Conservation (phyloP, 2,888 invertebrate genomes). For the Dicyrtoma fusca region DNA sequence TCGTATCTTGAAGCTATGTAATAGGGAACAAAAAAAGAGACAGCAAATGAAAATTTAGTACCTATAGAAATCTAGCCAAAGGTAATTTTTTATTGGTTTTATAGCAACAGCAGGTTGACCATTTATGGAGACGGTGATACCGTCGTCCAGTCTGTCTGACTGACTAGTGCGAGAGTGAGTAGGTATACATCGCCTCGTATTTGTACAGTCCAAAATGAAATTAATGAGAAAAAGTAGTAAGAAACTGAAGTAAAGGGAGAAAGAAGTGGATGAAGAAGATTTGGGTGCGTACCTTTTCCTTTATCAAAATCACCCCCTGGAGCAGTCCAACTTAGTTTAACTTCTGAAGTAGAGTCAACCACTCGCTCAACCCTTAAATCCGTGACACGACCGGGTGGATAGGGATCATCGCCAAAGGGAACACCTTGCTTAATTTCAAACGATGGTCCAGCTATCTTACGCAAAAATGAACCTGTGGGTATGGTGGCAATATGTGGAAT, state of each 20-base stretch:
- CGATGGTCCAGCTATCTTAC: slow-evolving; percentile 56
- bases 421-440: slow-evolving; percentile 56
- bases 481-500: slow-evolving; percentile 56
- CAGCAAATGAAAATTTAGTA: no score
- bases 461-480: slow-evolving; percentile 56
- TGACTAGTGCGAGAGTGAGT: no score
- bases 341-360: slow-evolving; percentile 56
- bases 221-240: slow-evolving; percentile 29
- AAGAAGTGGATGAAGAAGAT: background rate
- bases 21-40: no score
- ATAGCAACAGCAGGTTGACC: background rate
- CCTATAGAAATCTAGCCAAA: background rate
- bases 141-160: no score
- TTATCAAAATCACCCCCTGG: slow-evolving; percentile 59
- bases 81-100: background rate
- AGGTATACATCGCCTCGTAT: background rate
- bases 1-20: slow-evolving; percentile 56
- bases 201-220: slow-evolving; percentile 13
- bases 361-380: slow-evolving; percentile 58
- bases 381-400: slow-evolving; percentile 58
- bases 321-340: slow-evolving; percentile 59
- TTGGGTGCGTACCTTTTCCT: slow-evolving; percentile 57
- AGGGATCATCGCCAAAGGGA: slow-evolving; percentile 55
- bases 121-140: slow-evolving; percentile 8
- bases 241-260: background rate